Conservation (phyloP, 2,113 vertebrate species). For the Lagopus leucura region DNA sequence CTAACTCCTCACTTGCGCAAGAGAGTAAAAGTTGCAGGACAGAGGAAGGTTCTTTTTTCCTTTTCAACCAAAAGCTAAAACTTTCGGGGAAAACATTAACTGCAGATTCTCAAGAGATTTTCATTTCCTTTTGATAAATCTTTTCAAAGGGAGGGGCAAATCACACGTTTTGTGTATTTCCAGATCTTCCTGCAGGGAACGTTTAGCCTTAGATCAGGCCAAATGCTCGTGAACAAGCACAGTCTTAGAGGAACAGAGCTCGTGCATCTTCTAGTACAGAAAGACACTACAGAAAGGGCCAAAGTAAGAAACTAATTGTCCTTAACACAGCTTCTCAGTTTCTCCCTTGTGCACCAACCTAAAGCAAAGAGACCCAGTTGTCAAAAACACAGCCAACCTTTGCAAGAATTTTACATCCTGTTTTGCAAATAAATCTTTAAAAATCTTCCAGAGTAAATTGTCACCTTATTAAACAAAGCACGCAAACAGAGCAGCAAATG, state of each 20-base stretch:
- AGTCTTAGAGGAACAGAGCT: neutral
- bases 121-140: slow-evolving; percentile 60
- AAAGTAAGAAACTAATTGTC: neutral
- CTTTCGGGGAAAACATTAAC: neutral
- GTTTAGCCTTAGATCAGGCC: slow-evolving; percentile 49
- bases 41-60: neutral
- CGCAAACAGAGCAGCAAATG: neutral
- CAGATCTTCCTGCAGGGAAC: slow-evolving; percentile 43
- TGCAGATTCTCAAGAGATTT: slow-evolving; percentile 25
- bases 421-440: neutral
- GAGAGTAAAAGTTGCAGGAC: neutral
- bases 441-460: neutral
- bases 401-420: neutral
- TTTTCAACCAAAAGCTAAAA: slow-evolving; percentile 17
- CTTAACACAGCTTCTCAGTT: neutral
- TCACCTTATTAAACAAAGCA: neutral
- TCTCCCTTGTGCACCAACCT: neutral
- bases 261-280: neutral
- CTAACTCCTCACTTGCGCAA: neutral
- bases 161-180: slow-evolving; percentile 12
- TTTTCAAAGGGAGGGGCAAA: slow-evolving; percentile 32
- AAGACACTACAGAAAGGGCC: neutral
- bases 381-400: neutral
- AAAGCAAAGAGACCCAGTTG: neutral
- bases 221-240: slow-evolving; percentile 35